These are phyloP conservation scores for Hippocampus abdominalis DNA, from an alignment of 2,113 vertebrate species.

Conservation along the genomic window DNA sequence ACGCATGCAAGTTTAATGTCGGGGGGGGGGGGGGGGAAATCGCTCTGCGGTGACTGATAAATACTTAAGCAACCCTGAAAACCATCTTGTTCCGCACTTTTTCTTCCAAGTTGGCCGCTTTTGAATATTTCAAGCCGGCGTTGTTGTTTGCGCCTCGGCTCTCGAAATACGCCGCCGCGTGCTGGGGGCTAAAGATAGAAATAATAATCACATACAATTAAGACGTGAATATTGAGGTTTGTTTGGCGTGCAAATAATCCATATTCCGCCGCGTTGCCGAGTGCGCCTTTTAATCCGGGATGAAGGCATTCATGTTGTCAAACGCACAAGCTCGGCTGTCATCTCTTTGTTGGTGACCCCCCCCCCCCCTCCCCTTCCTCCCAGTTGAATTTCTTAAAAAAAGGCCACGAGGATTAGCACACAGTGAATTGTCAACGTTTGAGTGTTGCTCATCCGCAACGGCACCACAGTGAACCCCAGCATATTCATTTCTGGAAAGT, in stretches of 20 bases:
- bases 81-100: conserved; percentile 25
- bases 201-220: conserved; percentile 6
- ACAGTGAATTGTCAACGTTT: neutral
- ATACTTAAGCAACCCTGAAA: conserved; percentile 58
- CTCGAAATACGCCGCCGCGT: conserved; percentile 6
- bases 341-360: neutral
- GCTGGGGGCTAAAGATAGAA: conserved; percentile 5
- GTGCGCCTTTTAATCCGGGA: conserved; percentile 45
- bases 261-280: conserved; percentile 25
- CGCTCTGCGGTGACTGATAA: conserved; percentile 49
- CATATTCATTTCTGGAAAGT: neutral
- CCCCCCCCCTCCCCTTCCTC: neutral
- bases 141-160: conserved; percentile 6
- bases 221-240: conserved; percentile 18
- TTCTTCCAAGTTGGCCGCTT: conserved; percentile 13
- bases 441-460: neutral
- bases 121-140: conserved; percentile 22
- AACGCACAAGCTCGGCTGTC: conserved; percentile 6
- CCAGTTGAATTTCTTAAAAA: neutral
- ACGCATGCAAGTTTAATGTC: conserved; percentile 62
- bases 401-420: neutral
- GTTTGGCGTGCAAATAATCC: conserved; percentile 35
- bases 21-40: conserved; percentile 20
- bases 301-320: conserved; percentile 38
- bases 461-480: neutral